Evolutionary conservation across 2,888 invertebrate genomes (phyloP).

Genomic region (Epistrophe grossulariae): DNA sequence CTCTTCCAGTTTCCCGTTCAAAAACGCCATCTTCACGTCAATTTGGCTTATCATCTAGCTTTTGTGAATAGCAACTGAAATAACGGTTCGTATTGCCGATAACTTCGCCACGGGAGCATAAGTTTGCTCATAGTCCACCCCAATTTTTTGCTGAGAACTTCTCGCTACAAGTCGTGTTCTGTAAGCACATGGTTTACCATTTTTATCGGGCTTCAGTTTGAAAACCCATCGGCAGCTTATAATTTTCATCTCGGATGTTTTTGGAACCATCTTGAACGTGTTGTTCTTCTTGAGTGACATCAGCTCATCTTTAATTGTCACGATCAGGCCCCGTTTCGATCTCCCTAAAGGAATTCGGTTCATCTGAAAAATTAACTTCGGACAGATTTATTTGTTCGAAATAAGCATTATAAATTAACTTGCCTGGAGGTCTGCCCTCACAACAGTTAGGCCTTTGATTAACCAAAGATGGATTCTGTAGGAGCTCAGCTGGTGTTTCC

Average conservation of each 20-base stretch:
- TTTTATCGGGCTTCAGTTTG: conserved; percentile 21
- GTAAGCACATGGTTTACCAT: conserved; percentile 28
- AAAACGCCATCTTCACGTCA: conserved; percentile 40
- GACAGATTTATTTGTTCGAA: conserved; percentile 48
- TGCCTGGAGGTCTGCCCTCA: conserved; percentile 35
- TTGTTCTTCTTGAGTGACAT: conserved; percentile 5
- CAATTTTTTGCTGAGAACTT: conserved; percentile 26
- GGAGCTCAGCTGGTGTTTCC: conserved; percentile 8
- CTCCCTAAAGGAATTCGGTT: conserved; percentile 22
- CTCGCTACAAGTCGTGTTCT: conserved; percentile 35
- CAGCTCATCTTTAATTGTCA: conserved; percentile 24
- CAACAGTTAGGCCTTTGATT: conserved; percentile 28
- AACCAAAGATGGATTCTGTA: conserved; percentile 14
- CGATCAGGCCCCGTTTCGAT: conserved; percentile 18
- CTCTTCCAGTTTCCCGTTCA: conserved; percentile 15
- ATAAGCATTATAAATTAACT: conserved; percentile 29
- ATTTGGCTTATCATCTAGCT: conserved; percentile 33
- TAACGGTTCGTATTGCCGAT: conserved; percentile 6
- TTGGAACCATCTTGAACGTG: conserved; percentile 12
- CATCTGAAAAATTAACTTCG: conserved; percentile 36
- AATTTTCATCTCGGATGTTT: conserved; percentile 25
- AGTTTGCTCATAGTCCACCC: conserved; percentile 37
- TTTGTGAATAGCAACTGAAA: conserved; percentile 26
- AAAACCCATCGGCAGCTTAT: conserved; percentile 44
- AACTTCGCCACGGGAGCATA: conserved; percentile 27